Percentiles rank a stretch among this genome's conserved stretches.
phyloP scores from a whole-genome alignment of 2,888 invertebrate species.

The Tachina lurida region DNA sequence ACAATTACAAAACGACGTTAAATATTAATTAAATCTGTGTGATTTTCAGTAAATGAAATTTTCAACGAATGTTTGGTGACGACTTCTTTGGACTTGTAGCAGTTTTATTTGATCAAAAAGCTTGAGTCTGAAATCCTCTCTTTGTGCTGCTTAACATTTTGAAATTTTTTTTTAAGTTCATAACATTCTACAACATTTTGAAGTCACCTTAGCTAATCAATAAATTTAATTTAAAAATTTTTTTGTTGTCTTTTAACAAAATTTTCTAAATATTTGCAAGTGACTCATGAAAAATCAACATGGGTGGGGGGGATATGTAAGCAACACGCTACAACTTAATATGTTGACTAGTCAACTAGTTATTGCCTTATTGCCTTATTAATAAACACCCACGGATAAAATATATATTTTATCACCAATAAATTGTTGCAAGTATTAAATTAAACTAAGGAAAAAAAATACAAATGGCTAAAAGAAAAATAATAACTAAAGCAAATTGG shows the following conservation, averaged over 20 bases:
- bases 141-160: too few species aligned
- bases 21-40: too few species aligned
- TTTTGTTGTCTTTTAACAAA: conserved; percentile 17
- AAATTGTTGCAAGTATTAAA: conserved; percentile 44
- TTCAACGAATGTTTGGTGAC: too few species aligned
- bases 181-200: too few species aligned
- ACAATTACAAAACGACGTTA: too few species aligned
- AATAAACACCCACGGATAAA: conserved; percentile 63
- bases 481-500: conserved; percentile 30
- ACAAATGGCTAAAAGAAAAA: background rate
- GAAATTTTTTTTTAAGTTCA: too few species aligned
- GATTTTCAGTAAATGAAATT: too few species aligned
- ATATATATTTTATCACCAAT: conserved; percentile 45
- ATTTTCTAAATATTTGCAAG: conserved; percentile 45
- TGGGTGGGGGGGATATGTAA: conserved; percentile 23
- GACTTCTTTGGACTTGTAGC: too few species aligned
- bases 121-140: too few species aligned
- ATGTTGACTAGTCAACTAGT: conserved; percentile 24
- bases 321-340: conserved; percentile 14
- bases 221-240: too few species aligned
- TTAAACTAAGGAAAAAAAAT: background rate
- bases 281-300: conserved; percentile 31
- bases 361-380: conserved; percentile 54
- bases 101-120: too few species aligned
- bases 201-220: too few species aligned